Base-by-base conservation (phyloP, 2,797 vertebrate species). In the Helicolenus hilgendorfi region DNA sequence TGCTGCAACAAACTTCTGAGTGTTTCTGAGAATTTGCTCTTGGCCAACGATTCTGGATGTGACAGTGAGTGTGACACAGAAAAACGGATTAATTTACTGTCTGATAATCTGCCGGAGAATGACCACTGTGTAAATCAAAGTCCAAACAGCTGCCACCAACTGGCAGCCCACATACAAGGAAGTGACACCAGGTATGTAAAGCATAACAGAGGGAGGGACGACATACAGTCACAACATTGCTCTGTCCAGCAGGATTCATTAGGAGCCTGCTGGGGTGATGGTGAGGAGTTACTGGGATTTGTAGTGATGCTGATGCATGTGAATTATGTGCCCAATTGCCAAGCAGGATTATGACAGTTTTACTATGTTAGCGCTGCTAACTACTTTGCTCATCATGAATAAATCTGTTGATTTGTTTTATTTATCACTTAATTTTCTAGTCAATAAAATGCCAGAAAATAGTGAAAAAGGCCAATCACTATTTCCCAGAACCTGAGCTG, bases 1-100 rank as follows among this genome's bases (percentile, higher is more conserved):
- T 85, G 73, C 77, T 64, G 74, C 70, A 82, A 83, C 71, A 77
- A 77, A 83, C 49, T 4, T 53, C 6, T 0, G 22, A 85, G 70
- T 58, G 53, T 78, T 80, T 74, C 29, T 63, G 31, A 86, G 56
- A 62, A 76, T 74, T 72, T 85, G 5, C 26, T 75, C 56, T 70
- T 62, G 41, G 65, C 24, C 22, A 65, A 26, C 3, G 20, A 75
- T 41, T 41, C 26, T 24, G 26, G 14, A 73, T 41, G 55, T 65
- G 67, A 83, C 67, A 59, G 64, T 69, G 15, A 69, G 33, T 38
- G 5, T 27, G 59, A 79, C 65, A 59, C n/a, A 10, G 29, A 49
- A 53, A 72, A 55, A 69, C 62, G 69, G 70, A 81, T 56, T 74
- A 3, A 70, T 70, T 76, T 60, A 71, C 24, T 63, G 62, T 73